phyloP scores from a whole-genome alignment of 2,797 vertebrate species.

The Clarias pachynema region DNA sequence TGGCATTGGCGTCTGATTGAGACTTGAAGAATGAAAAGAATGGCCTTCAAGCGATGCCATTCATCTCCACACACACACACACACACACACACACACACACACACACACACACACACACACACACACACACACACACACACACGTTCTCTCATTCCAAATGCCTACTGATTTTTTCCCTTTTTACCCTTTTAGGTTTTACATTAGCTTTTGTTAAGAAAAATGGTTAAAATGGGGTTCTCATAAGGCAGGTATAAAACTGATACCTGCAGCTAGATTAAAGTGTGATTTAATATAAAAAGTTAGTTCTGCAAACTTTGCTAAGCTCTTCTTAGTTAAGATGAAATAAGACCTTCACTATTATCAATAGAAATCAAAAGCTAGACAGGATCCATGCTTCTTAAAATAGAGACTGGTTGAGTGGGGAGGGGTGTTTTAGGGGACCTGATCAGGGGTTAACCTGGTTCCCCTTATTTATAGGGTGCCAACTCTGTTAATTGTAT shows the following conservation, averaged over 20 bases:
- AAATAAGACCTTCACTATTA: background rate
- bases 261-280: background rate
- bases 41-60: slow-evolving; percentile 34
- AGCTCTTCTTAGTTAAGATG: background rate
- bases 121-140: background rate
- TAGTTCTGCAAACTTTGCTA: background rate
- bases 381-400: background rate
- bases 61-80: background rate
- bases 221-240: background rate
- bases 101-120: background rate
- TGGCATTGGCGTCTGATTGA: slow-evolving; percentile 36
- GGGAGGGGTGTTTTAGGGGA: background rate
- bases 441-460: background rate
- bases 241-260: background rate
- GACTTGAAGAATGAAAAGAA: slow-evolving; percentile 31
- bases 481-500: background rate
- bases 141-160: background rate
- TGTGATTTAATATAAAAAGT: background rate
- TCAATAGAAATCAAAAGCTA: background rate
- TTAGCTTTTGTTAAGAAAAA: slow-evolving; percentile 36
- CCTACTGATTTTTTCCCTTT: slow-evolving; percentile 18
- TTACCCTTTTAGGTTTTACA: background rate
- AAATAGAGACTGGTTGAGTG: background rate
- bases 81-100: background rate
- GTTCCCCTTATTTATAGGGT: background rate